Evolutionary conservation across 1,140 invertebrate species (phyloP).

Genomic region (Drosophila persimilis): DNA sequence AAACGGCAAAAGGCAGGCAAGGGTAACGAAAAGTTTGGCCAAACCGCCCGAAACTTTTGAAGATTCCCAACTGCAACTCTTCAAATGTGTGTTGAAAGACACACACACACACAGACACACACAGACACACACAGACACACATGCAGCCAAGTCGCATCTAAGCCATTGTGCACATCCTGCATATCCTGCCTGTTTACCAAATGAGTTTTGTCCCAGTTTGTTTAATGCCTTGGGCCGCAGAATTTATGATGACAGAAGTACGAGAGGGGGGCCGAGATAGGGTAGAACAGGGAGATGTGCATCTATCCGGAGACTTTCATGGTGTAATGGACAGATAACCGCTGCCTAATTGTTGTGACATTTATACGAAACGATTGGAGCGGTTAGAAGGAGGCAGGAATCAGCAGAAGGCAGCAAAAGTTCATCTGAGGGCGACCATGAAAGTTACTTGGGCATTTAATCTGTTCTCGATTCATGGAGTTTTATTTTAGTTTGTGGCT

Average conservation of each 20-base stretch:
- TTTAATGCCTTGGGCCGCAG: slow-evolving; percentile 56
- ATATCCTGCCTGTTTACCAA: slow-evolving; percentile 74
- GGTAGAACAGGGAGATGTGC: background rate
- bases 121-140: slow-evolving; percentile 4
- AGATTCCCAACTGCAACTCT: slow-evolving; percentile 77
- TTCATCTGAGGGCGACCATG: no score
- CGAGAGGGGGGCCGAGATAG: background rate
- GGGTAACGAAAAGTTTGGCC: slow-evolving; percentile 53
- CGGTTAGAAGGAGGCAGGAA: background rate
- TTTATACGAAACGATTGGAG: slow-evolving; percentile 29
- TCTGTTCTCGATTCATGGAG: slow-evolving; percentile 12
- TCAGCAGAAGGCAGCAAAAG: background rate
- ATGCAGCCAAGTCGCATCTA: no score
- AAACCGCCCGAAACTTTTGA: slow-evolving; percentile 66
- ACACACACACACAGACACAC: slow-evolving; percentile 22
- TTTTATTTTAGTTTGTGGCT: slow-evolving; percentile 3
- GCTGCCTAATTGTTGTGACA: slow-evolving; percentile 71
- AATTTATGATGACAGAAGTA: slow-evolving; percentile 41
- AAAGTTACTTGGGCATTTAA: slow-evolving; percentile 27
- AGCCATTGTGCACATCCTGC: slow-evolving; percentile 58
- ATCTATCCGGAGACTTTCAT: slow-evolving; percentile 46
- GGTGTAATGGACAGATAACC: slow-evolving; percentile 77
- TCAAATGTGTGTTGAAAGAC: slow-evolving; percentile 60
- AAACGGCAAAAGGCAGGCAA: slow-evolving; percentile 7
- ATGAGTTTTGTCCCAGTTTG: slow-evolving; percentile 77